Evolutionary conservation across 2,797 vertebrate species (phyloP).

Genomic region (Nannoperca obscura): DNA sequence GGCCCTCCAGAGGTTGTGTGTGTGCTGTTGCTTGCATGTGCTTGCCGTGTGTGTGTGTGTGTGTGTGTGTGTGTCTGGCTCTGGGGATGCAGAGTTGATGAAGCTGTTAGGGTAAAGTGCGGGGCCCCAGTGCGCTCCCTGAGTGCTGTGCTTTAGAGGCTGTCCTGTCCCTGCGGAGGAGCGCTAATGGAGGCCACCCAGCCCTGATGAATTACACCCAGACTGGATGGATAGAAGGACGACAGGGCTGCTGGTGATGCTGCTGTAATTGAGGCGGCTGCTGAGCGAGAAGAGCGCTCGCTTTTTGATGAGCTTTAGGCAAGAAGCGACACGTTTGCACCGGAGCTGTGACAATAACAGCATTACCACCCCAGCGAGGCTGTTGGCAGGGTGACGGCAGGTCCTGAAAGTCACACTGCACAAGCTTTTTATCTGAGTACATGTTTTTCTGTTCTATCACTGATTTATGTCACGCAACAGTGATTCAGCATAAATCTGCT

Average conservation of each 20-base stretch:
- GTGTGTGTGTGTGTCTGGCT: conserved; percentile 61
- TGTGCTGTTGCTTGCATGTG: conserved; percentile 27
- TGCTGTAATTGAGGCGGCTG: conserved; percentile 63
- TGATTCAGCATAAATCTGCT: not conserved
- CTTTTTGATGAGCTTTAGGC: conserved; percentile 61
- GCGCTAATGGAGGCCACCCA: conserved; percentile 76
- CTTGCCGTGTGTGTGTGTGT: conserved; percentile 4
- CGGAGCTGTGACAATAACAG: conserved; percentile 49
- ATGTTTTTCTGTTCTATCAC: not conserved
- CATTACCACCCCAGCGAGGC: conserved; percentile 27
- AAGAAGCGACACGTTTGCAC: conserved; percentile 60
- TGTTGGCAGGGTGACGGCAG: conserved; percentile 26
- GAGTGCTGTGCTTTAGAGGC: conserved; percentile 73
- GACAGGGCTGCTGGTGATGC: conserved; percentile 32
- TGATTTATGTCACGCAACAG: conserved; percentile 2
- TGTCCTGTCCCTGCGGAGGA: conserved; percentile 66
- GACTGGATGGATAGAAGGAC: conserved; percentile 50
- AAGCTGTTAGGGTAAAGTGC: conserved; percentile 79
- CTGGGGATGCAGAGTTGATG: conserved; percentile 71
- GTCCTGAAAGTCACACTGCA: conserved; percentile 28
- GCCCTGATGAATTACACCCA: conserved; percentile 67
- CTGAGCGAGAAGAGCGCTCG: conserved; percentile 25
- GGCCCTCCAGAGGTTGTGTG: conserved; percentile 72
- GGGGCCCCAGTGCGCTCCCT: conserved; percentile 60
- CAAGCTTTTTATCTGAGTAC: conserved; percentile 5